Conservation (phyloP, 1,140 invertebrate species). For the Zaprionus kolodkinae region DNA sequence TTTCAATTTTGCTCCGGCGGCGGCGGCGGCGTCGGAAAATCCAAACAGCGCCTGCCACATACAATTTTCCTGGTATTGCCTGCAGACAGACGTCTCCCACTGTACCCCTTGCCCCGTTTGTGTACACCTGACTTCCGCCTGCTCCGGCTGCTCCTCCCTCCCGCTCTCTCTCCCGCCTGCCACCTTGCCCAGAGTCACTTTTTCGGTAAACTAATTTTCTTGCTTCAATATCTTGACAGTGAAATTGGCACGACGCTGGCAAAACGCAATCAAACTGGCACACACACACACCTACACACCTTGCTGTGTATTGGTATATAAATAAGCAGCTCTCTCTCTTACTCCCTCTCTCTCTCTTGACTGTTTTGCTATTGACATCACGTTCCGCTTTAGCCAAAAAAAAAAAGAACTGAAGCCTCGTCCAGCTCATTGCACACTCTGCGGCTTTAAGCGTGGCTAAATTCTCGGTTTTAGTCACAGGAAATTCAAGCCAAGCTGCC, state of each 20-base stretch:
- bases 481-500: slow-evolving; percentile 64
- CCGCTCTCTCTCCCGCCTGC: neutral
- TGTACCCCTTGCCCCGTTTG: neutral
- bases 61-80: slow-evolving; percentile 73
- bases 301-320: slow-evolving; percentile 39
- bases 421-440: slow-evolving; percentile 33
- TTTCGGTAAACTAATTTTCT: slow-evolving; percentile 84
- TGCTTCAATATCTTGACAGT: slow-evolving; percentile 83
- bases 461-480: slow-evolving; percentile 63
- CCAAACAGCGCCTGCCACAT: slow-evolving; percentile 78
- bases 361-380: slow-evolving; percentile 80
- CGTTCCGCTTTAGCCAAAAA: slow-evolving; percentile 53
- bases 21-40: slow-evolving; percentile 41
- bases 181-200: slow-evolving; percentile 54
- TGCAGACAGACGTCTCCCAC: slow-evolving; percentile 46
- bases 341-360: slow-evolving; percentile 34
- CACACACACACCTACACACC: slow-evolving; percentile 11
- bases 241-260: slow-evolving; percentile 83
- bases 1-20: slow-evolving; percentile 78
- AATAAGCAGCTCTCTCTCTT: slow-evolving; percentile 35
- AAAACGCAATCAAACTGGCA: slow-evolving; percentile 62
- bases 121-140: neutral
- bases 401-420: slow-evolving; percentile 20
- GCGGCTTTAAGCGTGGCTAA: slow-evolving; percentile 38
- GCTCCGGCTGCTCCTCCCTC: slow-evolving; percentile 3